Percentiles rank a stretch among this genome's conserved stretches.
phyloP scores from a whole-genome alignment of 2,113 vertebrate genomes.

The Xiphophorus maculatus region DNA sequence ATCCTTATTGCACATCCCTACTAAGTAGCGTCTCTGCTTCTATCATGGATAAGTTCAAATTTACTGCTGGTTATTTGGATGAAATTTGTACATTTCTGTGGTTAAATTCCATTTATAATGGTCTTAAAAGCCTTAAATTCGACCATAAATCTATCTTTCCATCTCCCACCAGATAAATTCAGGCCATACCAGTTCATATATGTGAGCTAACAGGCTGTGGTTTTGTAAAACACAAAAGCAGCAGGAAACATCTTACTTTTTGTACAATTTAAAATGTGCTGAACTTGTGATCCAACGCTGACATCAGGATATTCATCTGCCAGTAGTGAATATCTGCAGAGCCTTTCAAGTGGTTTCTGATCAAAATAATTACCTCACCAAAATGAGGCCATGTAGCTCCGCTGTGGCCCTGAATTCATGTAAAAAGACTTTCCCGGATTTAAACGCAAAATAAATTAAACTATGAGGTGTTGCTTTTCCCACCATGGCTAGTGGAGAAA shows the following conservation, averaged over 20 bases:
- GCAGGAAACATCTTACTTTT: not conserved
- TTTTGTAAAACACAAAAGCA: not conserved
- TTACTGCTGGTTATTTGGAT: too few relatives aligned
- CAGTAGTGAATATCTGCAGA: not conserved
- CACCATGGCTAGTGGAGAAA: constrained; percentile 22
- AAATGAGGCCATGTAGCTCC: not conserved
- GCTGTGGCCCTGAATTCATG: not conserved
- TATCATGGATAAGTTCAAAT: too few relatives aligned
- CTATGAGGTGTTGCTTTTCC: constrained; percentile 37
- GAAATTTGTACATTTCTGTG: too few relatives aligned
- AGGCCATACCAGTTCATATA: too few relatives aligned
- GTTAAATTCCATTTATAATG: too few relatives aligned
- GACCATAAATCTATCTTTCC: too few relatives aligned
- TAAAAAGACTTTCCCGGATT: constrained; percentile 15
- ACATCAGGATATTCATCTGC: not conserved
- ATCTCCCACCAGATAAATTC: not conserved
- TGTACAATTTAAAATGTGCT: not conserved
- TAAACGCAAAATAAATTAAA: constrained; percentile 11
- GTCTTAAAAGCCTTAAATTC: too few relatives aligned
- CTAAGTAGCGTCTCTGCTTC: too few relatives aligned
- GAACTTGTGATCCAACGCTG: not conserved
- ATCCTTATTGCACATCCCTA: too few relatives aligned
- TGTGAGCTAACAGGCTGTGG: too few relatives aligned
- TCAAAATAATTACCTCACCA: not conserved
- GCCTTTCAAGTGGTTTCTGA: not conserved